Conservation (phyloP, 2,797 vertebrate species). For the Pseudomugil tenellus region DNA sequence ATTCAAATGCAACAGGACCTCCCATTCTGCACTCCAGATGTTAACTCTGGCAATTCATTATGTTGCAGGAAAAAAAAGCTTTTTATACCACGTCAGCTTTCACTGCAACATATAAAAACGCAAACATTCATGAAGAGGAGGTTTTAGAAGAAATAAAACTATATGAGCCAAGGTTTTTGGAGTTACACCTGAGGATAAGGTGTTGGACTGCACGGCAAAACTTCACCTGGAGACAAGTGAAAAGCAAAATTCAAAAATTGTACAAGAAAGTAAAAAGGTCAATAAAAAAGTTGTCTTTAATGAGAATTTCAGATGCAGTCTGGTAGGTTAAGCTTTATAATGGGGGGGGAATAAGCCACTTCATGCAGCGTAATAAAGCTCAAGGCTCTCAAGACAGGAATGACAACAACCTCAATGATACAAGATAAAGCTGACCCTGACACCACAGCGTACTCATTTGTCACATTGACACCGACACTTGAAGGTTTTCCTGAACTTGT, state of each 20-base stretch:
- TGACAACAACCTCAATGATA: conserved; percentile 27
- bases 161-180: conserved; percentile 49
- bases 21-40: conserved; percentile 77
- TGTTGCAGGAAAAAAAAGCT: conserved; percentile 60
- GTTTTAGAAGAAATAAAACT: conserved; percentile 1
- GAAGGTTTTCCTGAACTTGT: conserved; percentile 18
- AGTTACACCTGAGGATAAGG: conserved; percentile 30
- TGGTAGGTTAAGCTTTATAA: neutral
- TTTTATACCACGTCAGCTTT: conserved; percentile 61
- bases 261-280: neutral
- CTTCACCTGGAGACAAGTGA: neutral
- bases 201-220: neutral
- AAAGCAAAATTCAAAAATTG: neutral
- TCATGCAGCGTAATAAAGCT: conserved; percentile 3
- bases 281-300: neutral
- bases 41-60: conserved; percentile 75
- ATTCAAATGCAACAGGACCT: conserved; percentile 68
- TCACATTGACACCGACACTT: conserved; percentile 42
- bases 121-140: conserved; percentile 29
- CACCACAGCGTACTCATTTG: conserved; percentile 45
- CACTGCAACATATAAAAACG: conserved; percentile 56
- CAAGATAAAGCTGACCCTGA: conserved; percentile 40
- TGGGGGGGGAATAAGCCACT: neutral
- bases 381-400: conserved; percentile 33
- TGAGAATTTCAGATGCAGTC: neutral